Conservation (phyloP, 1,140 invertebrate species). For the Brachionus paranguensis region DNA sequence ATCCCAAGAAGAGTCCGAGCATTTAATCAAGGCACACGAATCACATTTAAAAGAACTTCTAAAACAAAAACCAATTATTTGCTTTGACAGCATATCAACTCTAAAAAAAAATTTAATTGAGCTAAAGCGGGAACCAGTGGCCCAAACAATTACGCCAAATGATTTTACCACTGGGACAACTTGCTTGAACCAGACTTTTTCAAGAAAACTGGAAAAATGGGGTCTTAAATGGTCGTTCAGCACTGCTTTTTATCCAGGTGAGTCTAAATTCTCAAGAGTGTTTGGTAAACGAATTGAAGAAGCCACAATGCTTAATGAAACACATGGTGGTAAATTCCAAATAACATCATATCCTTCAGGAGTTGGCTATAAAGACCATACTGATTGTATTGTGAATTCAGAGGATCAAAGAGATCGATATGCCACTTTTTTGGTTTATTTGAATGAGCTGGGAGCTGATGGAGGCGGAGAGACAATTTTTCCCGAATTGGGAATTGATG, state of each 20-base stretch:
- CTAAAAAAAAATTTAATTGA: conserved; percentile 47
- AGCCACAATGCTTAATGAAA: conserved; percentile 46
- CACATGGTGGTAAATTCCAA: conserved; percentile 53
- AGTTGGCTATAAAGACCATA: conserved; percentile 52
- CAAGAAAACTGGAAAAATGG: conserved; percentile 45
- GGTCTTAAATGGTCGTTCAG: conserved; percentile 52
- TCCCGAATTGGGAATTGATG: conserved; percentile 52
- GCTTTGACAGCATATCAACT: conserved; percentile 49
- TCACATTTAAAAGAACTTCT: conserved; percentile 46
- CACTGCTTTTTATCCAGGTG: conserved; percentile 54
- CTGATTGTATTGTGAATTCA: conserved; percentile 48
- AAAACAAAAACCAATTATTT: conserved; percentile 47
- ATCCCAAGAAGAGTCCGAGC: conserved; percentile 50
- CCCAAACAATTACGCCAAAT: conserved; percentile 45
- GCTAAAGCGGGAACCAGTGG: conserved; percentile 42
- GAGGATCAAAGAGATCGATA: conserved; percentile 48
- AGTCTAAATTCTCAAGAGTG: conserved; percentile 48
- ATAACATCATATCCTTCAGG: conserved; percentile 46
- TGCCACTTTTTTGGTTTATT: conserved; percentile 50
- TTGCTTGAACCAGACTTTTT: conserved; percentile 51
- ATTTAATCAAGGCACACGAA: conserved; percentile 49
- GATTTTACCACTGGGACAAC: conserved; percentile 50
- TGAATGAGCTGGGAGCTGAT: conserved; percentile 46
- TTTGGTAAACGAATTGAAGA: conserved; percentile 47
- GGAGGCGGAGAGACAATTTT: conserved; percentile 53